Percentiles rank a stretch among this genome's conserved stretches.
Conservation (phyloP, 2,797 vertebrate genomes). For the Notolabrus celidotus region DNA sequence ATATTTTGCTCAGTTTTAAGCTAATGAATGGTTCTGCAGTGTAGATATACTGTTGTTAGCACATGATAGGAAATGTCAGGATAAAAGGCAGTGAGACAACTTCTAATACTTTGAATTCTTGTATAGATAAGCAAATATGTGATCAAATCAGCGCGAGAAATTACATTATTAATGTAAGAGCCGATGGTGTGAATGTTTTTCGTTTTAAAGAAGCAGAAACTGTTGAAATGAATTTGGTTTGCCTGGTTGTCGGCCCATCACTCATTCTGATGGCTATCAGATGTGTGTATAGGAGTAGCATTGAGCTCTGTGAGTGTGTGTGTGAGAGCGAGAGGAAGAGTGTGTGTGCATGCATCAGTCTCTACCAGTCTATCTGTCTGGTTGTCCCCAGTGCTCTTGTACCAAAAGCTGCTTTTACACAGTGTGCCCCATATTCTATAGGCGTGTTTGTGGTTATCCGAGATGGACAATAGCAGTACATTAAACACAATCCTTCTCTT, state of each 20-base stretch:
- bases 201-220: conserved; percentile 37
- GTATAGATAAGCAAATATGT: conserved; percentile 66
- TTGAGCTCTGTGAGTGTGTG: conserved; percentile 25
- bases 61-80: conserved; percentile 70
- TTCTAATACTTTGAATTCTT: conserved; percentile 62
- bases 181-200: conserved; percentile 63
- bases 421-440: conserved; percentile 53
- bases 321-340: conserved; percentile 13
- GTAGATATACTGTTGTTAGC: conserved; percentile 66
- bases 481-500: conserved; percentile 33
- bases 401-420: conserved; percentile 82
- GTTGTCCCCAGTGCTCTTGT: conserved; percentile 73
- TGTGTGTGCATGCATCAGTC: conserved; percentile 29
- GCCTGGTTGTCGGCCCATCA: conserved; percentile 26
- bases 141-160: conserved; percentile 56
- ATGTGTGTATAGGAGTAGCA: conserved; percentile 29
- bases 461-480: conserved; percentile 61
- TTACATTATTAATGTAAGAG: conserved; percentile 65
- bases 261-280: conserved; percentile 31
- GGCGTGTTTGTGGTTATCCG: conserved; percentile 43
- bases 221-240: conserved; percentile 19
- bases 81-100: conserved; percentile 55
- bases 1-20: conserved; percentile 56
- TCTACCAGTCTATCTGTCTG: conserved; percentile 42
- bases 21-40: conserved; percentile 55